A percentile compares a stretch with the other conserved stretches of the same genome.
Conservation (phyloP, 2,888 invertebrate genomes). For the Chrysomela aeneicollis region DNA sequence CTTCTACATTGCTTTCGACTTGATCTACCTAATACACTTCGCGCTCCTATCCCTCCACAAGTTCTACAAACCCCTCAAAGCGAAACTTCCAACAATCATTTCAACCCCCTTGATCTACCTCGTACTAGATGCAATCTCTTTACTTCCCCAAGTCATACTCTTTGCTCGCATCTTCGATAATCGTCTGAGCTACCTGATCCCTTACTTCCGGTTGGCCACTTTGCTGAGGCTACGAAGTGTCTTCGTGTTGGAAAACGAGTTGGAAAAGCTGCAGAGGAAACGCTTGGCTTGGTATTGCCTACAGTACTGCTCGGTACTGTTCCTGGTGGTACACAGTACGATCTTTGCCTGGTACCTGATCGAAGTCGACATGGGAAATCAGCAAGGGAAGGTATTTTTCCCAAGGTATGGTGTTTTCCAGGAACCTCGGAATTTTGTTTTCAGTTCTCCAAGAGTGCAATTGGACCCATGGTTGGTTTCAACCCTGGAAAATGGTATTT, state of each 20-base stretch:
- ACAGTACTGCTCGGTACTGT: conserved; percentile 63
- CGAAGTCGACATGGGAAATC: conserved; percentile 55
- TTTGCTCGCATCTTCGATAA: conserved; percentile 20
- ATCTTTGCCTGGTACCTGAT: conserved; percentile 64
- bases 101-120: conserved; percentile 13
- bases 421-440: too few relatives aligned
- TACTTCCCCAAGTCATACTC: conserved; percentile 24
- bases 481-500: conserved; percentile 26
- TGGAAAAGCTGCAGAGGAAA: conserved; percentile 63
- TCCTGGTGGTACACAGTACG: conserved; percentile 63
- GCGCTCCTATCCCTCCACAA: conserved; percentile 28
- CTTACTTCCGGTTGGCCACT: conserved; percentile 56
- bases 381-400: conserved; percentile 18
- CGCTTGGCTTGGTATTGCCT: conserved; percentile 64
- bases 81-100: conserved; percentile 12
- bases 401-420: too few relatives aligned
- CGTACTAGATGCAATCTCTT: conserved; percentile 33
- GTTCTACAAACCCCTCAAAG: conserved; percentile 24
- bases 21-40: conserved; percentile 34
- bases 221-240: conserved; percentile 62
- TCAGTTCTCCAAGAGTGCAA: neutral
- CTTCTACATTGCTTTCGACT: conserved; percentile 32
- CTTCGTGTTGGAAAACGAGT: conserved; percentile 60
- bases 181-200: conserved; percentile 22
- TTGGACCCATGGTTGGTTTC: too few relatives aligned